Evolutionary conservation across 2,888 invertebrate genomes (phyloP).

Genomic region (Chorisops tibialis): DNA sequence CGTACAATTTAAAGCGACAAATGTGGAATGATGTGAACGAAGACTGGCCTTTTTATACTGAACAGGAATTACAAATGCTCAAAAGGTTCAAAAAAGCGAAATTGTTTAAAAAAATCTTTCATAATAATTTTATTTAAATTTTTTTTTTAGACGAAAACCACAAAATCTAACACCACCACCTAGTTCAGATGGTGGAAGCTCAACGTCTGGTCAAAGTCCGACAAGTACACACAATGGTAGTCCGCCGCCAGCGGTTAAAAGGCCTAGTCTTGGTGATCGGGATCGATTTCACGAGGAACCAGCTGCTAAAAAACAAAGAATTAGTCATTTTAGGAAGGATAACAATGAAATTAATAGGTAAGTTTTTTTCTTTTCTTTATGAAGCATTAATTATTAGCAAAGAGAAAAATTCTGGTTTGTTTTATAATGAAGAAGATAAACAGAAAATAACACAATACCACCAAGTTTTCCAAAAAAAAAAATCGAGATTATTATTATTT

Average conservation of each 20-base stretch:
- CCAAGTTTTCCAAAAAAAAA: background rate
- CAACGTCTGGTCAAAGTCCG: conserved; percentile 76
- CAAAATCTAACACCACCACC: conserved; percentile 87
- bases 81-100: conserved; percentile 61
- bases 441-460: background rate
- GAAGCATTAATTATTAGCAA: conserved; percentile 2
- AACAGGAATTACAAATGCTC: conserved; percentile 82
- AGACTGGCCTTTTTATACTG: conserved; percentile 91
- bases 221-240: conserved; percentile 71
- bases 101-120: background rate
- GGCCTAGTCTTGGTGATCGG: conserved; percentile 57
- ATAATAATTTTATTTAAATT: background rate
- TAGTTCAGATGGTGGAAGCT: conserved; percentile 76
- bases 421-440: background rate
- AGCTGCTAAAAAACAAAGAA: conserved; percentile 76
- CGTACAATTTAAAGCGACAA: conserved; percentile 80
- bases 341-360: conserved; percentile 33
- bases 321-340: conserved; percentile 76
- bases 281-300: conserved; percentile 55
- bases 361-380: conserved; percentile 24
- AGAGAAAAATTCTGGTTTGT: background rate
- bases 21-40: conserved; percentile 92
- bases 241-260: conserved; percentile 63
- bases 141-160: conserved; percentile 70
- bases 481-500: background rate